Conservation (phyloP, 2,888 invertebrate genomes). For the Amaurobius ferox region DNA sequence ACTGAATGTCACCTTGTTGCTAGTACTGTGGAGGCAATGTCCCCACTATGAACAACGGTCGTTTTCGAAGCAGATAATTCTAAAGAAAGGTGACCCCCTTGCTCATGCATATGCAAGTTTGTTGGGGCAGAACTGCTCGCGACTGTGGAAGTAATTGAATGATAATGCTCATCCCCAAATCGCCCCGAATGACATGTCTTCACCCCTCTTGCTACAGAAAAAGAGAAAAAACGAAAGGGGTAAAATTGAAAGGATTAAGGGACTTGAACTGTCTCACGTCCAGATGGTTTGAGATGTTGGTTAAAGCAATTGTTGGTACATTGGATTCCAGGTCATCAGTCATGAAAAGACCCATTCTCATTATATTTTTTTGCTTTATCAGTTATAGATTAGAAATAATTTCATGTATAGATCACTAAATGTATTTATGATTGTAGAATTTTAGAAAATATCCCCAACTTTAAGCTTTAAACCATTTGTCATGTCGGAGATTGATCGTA, state of each 20-base stretch:
- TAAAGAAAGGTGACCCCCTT: conserved; percentile 56
- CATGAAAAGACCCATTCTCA: no score
- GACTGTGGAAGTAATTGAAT: conserved; percentile 3
- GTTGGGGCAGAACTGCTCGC: conserved; percentile 22
- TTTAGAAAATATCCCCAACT: no score
- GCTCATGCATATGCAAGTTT: conserved; percentile 52
- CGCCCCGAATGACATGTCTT: conserved; percentile 29
- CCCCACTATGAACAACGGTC: conserved; percentile 34
- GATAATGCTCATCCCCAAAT: conserved; percentile 6
- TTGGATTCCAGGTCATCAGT: background rate
- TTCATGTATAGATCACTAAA: no score
- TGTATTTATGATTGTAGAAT: no score
- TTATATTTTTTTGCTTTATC: no score
- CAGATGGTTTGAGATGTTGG: background rate
- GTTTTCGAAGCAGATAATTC: conserved; percentile 21
- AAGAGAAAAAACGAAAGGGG: conserved; percentile 17
- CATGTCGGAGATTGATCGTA: no score
- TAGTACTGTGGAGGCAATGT: conserved; percentile 25
- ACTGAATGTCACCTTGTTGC: conserved; percentile 61
- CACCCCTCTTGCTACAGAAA: conserved; percentile 20
- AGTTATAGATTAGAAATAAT: no score
- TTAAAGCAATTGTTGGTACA: background rate
- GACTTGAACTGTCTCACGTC: conserved; percentile 12
- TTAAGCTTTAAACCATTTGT: no score
- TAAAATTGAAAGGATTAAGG: conserved; percentile 11